Evolutionary conservation across 2,113 vertebrate genomes (phyloP).

Genomic region (Cynoglossus semilaevis): DNA sequence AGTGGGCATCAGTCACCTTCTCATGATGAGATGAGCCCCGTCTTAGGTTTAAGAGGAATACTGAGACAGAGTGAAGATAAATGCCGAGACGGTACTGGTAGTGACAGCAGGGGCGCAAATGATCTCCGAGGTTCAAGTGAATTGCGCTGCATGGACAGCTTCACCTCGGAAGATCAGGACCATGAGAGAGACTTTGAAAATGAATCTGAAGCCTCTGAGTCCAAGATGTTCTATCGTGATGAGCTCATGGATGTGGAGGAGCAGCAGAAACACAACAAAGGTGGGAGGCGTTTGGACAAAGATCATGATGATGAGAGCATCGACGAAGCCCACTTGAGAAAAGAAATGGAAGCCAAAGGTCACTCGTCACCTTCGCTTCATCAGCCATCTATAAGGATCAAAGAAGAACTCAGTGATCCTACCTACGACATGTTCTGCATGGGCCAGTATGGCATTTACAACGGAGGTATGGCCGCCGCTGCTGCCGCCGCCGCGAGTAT

Average conservation of each 20-base stretch:
- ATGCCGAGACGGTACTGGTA: slow-evolving; percentile 78
- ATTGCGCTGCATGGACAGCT: slow-evolving; percentile 89
- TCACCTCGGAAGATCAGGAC: slow-evolving; percentile 97
- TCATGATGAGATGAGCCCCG: slow-evolving; percentile 94
- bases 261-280: slow-evolving; percentile 60
- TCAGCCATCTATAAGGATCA: slow-evolving; percentile 90
- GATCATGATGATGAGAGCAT: slow-evolving; percentile 60
- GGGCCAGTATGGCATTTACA: slow-evolving; percentile 98
- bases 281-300: slow-evolving; percentile 58
- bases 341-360: slow-evolving; percentile 85
- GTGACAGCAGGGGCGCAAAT: slow-evolving; percentile 71
- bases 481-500: slow-evolving; percentile 87
- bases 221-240: slow-evolving; percentile 85
- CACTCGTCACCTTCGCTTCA: slow-evolving; percentile 82
- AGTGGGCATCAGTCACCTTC: slow-evolving; percentile 91
- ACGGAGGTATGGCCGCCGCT: slow-evolving; percentile 85
- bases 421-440: slow-evolving; percentile 99
- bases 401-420: slow-evolving; percentile 95
- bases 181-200: slow-evolving; percentile 98
- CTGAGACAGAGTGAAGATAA: slow-evolving; percentile 83
- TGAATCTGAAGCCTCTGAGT: slow-evolving; percentile 94
- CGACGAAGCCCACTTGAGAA: slow-evolving; percentile 70
- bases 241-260: slow-evolving; percentile 93
- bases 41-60: slow-evolving; percentile 88
- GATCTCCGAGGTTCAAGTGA: slow-evolving; percentile 77